phyloP scores from a whole-genome alignment of 2,888 invertebrate genomes.

The Dolomedes plantarius region DNA sequence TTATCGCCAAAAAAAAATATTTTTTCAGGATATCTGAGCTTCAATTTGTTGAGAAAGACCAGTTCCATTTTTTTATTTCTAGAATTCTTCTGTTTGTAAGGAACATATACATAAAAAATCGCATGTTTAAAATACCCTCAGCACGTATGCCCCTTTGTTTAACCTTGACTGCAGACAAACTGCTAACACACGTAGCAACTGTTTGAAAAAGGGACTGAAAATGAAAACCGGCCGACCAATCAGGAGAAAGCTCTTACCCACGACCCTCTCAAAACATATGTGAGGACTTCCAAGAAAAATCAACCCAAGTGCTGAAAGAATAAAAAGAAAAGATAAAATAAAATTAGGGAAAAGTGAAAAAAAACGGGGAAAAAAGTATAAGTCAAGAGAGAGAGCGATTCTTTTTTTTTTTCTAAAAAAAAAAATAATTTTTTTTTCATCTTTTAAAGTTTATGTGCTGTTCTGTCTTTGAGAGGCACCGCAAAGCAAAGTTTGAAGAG shows the following conservation, averaged over 20 bases:
- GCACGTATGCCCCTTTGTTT: not conserved
- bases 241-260: not conserved
- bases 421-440: no score
- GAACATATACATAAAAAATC: no score
- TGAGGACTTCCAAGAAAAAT: not conserved
- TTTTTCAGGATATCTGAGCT: no score
- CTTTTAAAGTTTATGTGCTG: no score
- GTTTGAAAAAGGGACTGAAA: not conserved
- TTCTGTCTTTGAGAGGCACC: no score
- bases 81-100: no score
- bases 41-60: no score
- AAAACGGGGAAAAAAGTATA: not conserved
- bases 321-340: not conserved
- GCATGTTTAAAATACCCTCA: not conserved
- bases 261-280: not conserved
- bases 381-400: no score
- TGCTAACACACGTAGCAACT: not conserved
- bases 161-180: not conserved
- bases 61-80: no score
- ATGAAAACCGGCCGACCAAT: not conserved
- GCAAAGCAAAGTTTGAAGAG: no score
- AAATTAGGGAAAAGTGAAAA: not conserved
- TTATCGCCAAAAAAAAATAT: no score
- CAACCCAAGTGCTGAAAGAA: not conserved
- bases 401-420: no score